Evolutionary conservation across 2,888 invertebrate genomes (phyloP).

Genomic region (Sturmia bella): DNA sequence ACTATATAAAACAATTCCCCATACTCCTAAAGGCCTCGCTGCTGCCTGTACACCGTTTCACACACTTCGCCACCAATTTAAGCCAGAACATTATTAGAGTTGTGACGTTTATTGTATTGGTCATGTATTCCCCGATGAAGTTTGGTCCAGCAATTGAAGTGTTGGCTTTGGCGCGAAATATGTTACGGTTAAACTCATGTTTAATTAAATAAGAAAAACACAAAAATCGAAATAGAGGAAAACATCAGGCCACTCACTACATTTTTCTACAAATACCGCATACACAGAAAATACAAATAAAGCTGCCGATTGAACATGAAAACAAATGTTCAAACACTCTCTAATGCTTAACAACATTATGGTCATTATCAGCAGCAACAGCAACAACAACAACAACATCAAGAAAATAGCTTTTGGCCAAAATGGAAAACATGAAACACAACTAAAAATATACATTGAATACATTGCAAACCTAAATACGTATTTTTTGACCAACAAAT

Average conservation of each 20-base stretch:
- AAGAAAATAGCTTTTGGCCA: slow-evolving; percentile 39
- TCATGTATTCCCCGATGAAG: slow-evolving; percentile 39
- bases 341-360: slow-evolving; percentile 29
- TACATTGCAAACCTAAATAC: slow-evolving; percentile 39
- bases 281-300: slow-evolving; percentile 30
- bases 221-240: no score
- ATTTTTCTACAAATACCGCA: slow-evolving; percentile 1
- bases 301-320: slow-evolving; percentile 20
- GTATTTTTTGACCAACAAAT: slow-evolving; percentile 63
- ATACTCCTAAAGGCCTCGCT: not conserved
- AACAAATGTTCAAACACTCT: slow-evolving; percentile 25
- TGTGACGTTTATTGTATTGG: slow-evolving; percentile 28
- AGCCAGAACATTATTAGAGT: slow-evolving; percentile 32
- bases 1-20: slow-evolving; percentile 9
- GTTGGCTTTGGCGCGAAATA: slow-evolving; percentile 68
- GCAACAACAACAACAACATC: slow-evolving; percentile 19
- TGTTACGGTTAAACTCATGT: slow-evolving; percentile 60
- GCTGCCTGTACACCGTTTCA: not conserved
- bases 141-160: slow-evolving; percentile 46
- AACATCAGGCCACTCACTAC: slow-evolving; percentile 35
- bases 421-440: slow-evolving; percentile 26
- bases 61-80: slow-evolving; percentile 16
- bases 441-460: not conserved
- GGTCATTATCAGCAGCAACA: slow-evolving; percentile 21
- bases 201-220: slow-evolving; percentile 45